A percentile compares a stretch with the other conserved stretches of the same genome.
phyloP scores from a whole-genome alignment of 2,888 invertebrate species.

The Trissoscelio sp. region DNA sequence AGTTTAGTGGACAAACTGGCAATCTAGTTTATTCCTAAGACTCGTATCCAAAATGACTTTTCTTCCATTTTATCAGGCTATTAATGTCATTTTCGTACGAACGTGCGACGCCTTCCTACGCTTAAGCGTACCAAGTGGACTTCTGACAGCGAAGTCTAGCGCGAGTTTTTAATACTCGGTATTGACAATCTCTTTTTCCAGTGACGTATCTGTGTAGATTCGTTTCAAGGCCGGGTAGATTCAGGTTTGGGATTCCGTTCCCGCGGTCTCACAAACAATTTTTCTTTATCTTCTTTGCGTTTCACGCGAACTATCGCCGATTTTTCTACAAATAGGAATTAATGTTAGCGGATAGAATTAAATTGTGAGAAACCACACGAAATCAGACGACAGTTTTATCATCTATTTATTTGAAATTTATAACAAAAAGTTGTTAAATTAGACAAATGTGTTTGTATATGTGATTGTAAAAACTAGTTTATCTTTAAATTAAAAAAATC shows the following conservation, averaged over 20 bases:
- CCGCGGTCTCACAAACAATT: constrained; percentile 18
- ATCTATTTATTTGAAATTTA: neutral
- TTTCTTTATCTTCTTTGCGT: constrained; percentile 20
- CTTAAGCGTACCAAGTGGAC: constrained; percentile 59
- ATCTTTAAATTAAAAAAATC: too few relatives aligned
- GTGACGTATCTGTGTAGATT: constrained; percentile 56
- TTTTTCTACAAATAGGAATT: constrained; percentile 58
- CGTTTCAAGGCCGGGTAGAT: constrained; percentile 33
- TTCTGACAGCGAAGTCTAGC: constrained; percentile 50
- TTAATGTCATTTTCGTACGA: constrained; percentile 56
- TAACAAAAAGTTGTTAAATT: too few relatives aligned
- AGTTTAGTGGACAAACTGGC: too few relatives aligned
- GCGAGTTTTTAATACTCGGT: constrained; percentile 60
- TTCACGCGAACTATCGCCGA: constrained; percentile 48
- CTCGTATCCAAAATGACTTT: constrained; percentile 41
- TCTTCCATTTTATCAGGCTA: constrained; percentile 66
- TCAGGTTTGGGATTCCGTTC: constrained; percentile 15
- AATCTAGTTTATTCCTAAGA: constrained; percentile 38
- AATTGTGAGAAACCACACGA: constrained; percentile 2
- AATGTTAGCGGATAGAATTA: constrained; percentile 49
- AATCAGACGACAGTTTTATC: constrained; percentile 31
- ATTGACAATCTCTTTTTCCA: constrained; percentile 68
- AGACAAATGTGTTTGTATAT: too few relatives aligned
- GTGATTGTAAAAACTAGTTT: too few relatives aligned
- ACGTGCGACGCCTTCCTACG: constrained; percentile 66